Evolutionary conservation across 2,797 vertebrate genomes (phyloP).

Genomic region (Pseudocheirus occidentalis): DNA sequence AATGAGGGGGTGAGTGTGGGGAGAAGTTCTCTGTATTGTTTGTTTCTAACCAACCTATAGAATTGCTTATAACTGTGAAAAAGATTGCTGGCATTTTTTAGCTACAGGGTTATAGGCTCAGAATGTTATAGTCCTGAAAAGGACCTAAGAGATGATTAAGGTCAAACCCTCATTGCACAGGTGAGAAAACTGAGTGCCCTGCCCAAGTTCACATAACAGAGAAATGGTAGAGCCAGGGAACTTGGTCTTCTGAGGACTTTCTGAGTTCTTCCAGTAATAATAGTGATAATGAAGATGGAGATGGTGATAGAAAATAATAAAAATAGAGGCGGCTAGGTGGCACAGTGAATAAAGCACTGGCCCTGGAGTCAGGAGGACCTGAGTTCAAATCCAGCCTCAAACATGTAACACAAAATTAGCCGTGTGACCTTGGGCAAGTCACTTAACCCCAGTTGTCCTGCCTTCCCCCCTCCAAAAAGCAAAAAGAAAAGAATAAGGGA

Average conservation of each 20-base stretch:
- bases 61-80: neutral
- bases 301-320: no score
- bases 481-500: no score
- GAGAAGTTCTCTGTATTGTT: neutral
- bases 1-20: neutral
- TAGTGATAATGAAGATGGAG: neutral
- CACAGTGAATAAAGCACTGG: no score
- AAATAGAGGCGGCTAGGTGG: no score
- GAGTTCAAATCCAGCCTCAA: no score
- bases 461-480: no score
- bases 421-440: no score
- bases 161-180: neutral
- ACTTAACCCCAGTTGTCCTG: no score
- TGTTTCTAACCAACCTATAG: neutral
- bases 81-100: neutral
- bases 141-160: neutral
- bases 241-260: neutral
- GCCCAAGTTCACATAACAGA: neutral
- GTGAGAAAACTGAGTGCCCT: neutral
- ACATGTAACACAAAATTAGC: no score
- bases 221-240: neutral
- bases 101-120: neutral
- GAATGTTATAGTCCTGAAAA: neutral
- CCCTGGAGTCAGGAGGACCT: no score
- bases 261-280: neutral